A percentile compares a stretch with the other conserved stretches of the same genome.
Conservation (phyloP, 2,888 invertebrate genomes). For the Oscheius sp. region DNA sequence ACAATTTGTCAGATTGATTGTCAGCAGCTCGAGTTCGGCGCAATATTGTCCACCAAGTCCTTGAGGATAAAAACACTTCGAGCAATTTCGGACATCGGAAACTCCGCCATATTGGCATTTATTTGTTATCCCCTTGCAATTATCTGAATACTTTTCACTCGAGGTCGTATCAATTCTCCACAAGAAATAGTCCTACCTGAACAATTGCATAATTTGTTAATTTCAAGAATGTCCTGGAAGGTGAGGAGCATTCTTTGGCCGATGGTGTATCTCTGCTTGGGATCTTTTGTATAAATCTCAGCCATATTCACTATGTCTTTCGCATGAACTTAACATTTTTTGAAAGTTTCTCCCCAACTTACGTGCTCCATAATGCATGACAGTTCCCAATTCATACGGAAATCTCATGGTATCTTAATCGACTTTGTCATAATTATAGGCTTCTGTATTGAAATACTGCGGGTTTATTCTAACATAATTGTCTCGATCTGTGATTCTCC, state of each 20-base stretch:
- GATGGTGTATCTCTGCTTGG: constrained; percentile 40
- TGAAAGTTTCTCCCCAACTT: no score
- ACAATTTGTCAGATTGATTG: not conserved
- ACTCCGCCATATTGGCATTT: constrained; percentile 5
- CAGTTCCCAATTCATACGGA: constrained; percentile 58
- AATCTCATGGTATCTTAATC: no score
- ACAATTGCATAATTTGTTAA: constrained; percentile 48
- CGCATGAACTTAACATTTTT: no score
- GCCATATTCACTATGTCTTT: constrained; percentile 29
- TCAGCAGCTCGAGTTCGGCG: not conserved
- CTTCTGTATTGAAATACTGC: not conserved
- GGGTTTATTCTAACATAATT: constrained; percentile 44
- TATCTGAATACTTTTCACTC: no score
- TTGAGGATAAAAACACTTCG: constrained; percentile 2
- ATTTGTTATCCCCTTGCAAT: no score
- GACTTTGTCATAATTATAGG: constrained; percentile 13
- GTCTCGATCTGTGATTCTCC: constrained; percentile 51
- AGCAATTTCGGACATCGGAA: constrained; percentile 2
- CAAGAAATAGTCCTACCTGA: no score
- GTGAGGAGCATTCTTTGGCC: constrained; percentile 50
- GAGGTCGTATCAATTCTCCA: no score
- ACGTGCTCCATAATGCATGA: constrained; percentile 49
- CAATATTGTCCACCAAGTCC: constrained; percentile 6
- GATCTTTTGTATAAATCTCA: constrained; percentile 41
- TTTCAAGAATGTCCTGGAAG: constrained; percentile 47